Evolutionary conservation across 2,113 vertebrate species (phyloP).

Genomic region (Rhinopomastus cyanomelas): DNA sequence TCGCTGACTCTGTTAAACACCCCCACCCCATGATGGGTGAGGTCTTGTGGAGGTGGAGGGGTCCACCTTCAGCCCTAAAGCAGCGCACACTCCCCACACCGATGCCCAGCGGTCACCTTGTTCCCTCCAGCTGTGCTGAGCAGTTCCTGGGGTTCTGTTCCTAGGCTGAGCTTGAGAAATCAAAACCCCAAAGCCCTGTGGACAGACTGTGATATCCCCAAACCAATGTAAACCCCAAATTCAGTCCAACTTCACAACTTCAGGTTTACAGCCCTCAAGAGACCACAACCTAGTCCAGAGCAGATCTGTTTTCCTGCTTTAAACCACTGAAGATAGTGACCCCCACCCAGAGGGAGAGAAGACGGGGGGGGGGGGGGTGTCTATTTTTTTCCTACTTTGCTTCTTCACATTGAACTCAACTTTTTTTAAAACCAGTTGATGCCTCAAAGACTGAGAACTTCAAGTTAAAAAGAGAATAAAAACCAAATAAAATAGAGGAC

Average conservation of each 20-base stretch:
- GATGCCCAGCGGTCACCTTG: not conserved
- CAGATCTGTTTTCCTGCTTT: not conserved
- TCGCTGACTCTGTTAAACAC: too few species aligned
- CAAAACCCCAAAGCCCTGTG: not conserved
- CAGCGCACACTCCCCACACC: too few species aligned
- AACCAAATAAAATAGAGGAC: not conserved
- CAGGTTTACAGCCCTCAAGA: not conserved
- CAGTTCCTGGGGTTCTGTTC: slow-evolving; percentile 12
- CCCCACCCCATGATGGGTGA: too few species aligned
- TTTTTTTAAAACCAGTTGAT: slow-evolving; percentile 67
- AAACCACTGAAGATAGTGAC: not conserved
- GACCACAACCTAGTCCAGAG: not conserved
- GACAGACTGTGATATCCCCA: not conserved
- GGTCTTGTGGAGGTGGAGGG: too few species aligned
- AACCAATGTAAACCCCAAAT: not conserved
- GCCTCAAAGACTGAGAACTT: slow-evolving; percentile 34
- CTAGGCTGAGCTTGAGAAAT: not conserved
- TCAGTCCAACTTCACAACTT: not conserved
- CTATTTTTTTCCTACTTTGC: slow-evolving; percentile 65
- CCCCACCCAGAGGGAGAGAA: not conserved
- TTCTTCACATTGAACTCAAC: slow-evolving; percentile 69
- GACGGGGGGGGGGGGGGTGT: too few species aligned
- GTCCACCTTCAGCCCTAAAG: too few species aligned
- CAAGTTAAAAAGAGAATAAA: too few species aligned
- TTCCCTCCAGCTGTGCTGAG: not conserved